Evolutionary conservation across 2,797 vertebrate genomes (phyloP).

Genomic region (Melanotaenia trifasciata): DNA sequence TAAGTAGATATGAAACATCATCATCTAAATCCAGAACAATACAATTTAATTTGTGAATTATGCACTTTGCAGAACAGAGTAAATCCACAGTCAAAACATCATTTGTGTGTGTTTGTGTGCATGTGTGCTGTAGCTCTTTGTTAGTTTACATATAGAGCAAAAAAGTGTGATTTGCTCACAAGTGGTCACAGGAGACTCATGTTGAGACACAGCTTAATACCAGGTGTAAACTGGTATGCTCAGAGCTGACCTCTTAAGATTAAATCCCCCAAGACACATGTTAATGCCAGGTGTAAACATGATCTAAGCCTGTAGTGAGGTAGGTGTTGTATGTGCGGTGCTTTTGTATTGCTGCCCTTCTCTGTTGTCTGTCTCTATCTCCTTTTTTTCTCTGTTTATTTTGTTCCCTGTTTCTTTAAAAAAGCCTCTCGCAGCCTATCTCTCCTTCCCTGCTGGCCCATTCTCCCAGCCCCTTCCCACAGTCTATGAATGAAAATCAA

Average conservation of each 20-base stretch:
- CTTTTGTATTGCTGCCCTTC: conserved; percentile 2
- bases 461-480: conserved; percentile 30
- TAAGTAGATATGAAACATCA: neutral
- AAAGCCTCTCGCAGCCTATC: conserved; percentile 26
- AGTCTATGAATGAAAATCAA: conserved; percentile 73
- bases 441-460: neutral
- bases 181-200: neutral
- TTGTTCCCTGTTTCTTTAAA: conserved; percentile 26
- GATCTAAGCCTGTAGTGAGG: neutral
- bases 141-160: neutral
- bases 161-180: neutral
- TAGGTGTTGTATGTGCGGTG: conserved; percentile 19
- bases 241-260: neutral
- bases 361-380: conserved; percentile 6
- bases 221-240: neutral
- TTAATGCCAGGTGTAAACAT: neutral
- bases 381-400: conserved; percentile 5
- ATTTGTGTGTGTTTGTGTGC: neutral
- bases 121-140: neutral
- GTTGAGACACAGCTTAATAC: neutral
- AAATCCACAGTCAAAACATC: neutral
- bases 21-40: neutral
- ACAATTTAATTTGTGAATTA: neutral
- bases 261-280: neutral
- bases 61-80: neutral